Percentiles rank a stretch among this genome's conserved stretches.
Evolutionary conservation across 1,140 invertebrate genomes (phyloP).

Genomic region (Cylas formicarius): DNA sequence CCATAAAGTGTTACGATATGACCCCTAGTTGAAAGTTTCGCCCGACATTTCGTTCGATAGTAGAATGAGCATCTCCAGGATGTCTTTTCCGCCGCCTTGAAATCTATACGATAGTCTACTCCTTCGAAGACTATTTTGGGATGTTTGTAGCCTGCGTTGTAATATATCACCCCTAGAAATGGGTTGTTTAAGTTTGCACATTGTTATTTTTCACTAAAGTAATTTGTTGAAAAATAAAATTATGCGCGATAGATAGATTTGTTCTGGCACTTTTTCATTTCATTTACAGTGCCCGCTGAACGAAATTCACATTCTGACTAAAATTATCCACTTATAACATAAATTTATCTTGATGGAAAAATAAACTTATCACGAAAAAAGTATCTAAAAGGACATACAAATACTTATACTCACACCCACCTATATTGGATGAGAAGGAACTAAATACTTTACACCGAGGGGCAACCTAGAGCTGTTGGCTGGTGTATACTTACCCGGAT

Average conservation of each 20-base stretch:
- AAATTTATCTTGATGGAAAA: too few species aligned
- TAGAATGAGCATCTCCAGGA: conserved; percentile 26
- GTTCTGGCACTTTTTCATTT: not conserved
- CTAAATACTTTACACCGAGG: too few species aligned
- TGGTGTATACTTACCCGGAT: too few species aligned
- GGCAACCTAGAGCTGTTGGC: too few species aligned
- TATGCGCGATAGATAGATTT: not conserved
- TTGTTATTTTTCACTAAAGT: too few species aligned
- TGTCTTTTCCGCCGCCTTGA: conserved; percentile 17
- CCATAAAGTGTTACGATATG: conserved; percentile 15
- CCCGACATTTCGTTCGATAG: conserved; percentile 23
- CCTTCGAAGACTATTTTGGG: conserved; percentile 28
- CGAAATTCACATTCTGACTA: not conserved
- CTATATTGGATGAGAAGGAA: too few species aligned
- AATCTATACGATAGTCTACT: conserved; percentile 22
- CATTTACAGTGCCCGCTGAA: too few species aligned
- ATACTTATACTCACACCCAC: too few species aligned
- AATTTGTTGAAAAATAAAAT: not conserved
- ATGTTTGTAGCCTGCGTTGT: conserved; percentile 22
- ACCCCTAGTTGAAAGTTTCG: conserved; percentile 20
- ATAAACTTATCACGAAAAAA: too few species aligned
- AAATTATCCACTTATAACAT: too few species aligned
- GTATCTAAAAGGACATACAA: too few species aligned
- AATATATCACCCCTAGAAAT: conserved; percentile 26
- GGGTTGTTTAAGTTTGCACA: too few species aligned